Evolutionary conservation across 2,797 vertebrate genomes (phyloP).

Genomic region (Falco concolor): DNA sequence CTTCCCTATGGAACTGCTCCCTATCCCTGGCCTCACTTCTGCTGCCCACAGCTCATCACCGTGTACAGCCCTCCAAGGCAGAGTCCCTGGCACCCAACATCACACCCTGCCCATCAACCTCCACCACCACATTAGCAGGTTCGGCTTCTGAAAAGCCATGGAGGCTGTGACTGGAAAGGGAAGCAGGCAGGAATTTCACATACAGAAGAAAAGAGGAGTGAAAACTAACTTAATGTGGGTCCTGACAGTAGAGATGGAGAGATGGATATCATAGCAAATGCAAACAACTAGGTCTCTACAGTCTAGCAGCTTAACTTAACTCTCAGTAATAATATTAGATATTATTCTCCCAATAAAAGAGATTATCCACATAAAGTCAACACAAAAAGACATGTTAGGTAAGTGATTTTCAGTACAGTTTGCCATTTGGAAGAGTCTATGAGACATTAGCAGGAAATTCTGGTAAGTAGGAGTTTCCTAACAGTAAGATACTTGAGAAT

Average conservation of each 20-base stretch:
- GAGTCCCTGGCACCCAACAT: background rate
- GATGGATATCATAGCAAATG: fast-evolving
- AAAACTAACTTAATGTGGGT: background rate
- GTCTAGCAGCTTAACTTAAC: background rate
- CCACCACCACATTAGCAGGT: background rate
- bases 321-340: background rate
- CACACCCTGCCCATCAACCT: background rate
- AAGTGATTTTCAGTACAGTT: background rate
- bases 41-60: background rate
- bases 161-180: background rate
- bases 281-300: background rate
- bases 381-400: background rate
- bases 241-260: background rate
- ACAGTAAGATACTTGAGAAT: background rate
- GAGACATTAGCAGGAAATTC: background rate
- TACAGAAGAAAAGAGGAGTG: background rate
- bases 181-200: background rate
- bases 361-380: background rate
- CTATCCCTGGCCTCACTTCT: background rate
- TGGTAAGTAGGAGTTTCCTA: background rate
- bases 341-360: background rate
- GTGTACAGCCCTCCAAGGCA: background rate
- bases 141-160: background rate
- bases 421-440: background rate
- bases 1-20: background rate